phyloP scores from a whole-genome alignment of 2,888 invertebrate genomes.

The Drosophila putrida region DNA sequence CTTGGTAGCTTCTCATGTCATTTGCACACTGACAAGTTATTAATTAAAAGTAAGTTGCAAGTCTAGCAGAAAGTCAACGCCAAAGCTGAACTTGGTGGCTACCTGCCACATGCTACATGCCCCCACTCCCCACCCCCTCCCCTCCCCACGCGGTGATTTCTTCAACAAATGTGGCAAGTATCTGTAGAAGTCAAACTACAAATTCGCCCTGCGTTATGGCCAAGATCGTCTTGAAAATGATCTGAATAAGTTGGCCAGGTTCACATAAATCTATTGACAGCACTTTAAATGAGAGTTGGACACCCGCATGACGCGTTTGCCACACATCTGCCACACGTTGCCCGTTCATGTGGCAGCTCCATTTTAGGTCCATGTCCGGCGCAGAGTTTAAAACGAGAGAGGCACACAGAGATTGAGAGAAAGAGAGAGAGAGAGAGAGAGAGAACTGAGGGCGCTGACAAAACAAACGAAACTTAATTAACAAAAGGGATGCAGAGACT shows the following conservation, averaged over 20 bases:
- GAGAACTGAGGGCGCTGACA: slow-evolving; percentile 57
- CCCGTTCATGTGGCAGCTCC: slow-evolving; percentile 31
- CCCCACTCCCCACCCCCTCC: neutral
- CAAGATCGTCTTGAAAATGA: slow-evolving; percentile 33
- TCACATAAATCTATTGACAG: neutral
- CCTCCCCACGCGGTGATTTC: slow-evolving; percentile 14
- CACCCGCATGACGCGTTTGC: slow-evolving; percentile 21
- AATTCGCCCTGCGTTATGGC: neutral
- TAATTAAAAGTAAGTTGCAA: slow-evolving; percentile 75
- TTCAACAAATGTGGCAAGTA: slow-evolving; percentile 40
- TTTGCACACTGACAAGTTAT: slow-evolving; percentile 83
- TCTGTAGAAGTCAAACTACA: slow-evolving; percentile 45
- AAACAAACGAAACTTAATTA: slow-evolving; percentile 83
- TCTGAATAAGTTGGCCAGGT: slow-evolving; percentile 11
- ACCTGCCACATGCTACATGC: neutral
- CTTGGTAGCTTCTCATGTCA: slow-evolving; percentile 77
- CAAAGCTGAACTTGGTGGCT: neutral
- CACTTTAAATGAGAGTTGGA: slow-evolving; percentile 9
- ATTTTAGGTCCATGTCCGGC: slow-evolving; percentile 56
- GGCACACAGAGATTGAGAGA: slow-evolving; percentile 12
- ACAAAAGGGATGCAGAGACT: slow-evolving; percentile 66
- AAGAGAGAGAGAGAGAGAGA: neutral
- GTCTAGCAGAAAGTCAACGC: slow-evolving; percentile 3
- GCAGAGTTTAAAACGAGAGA: slow-evolving; percentile 48
- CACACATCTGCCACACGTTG: neutral